A percentile compares a stretch with the other conserved stretches of the same genome.
phyloP scores from a whole-genome alignment of 2,797 vertebrate genomes.

The Pangasius macronema region DNA sequence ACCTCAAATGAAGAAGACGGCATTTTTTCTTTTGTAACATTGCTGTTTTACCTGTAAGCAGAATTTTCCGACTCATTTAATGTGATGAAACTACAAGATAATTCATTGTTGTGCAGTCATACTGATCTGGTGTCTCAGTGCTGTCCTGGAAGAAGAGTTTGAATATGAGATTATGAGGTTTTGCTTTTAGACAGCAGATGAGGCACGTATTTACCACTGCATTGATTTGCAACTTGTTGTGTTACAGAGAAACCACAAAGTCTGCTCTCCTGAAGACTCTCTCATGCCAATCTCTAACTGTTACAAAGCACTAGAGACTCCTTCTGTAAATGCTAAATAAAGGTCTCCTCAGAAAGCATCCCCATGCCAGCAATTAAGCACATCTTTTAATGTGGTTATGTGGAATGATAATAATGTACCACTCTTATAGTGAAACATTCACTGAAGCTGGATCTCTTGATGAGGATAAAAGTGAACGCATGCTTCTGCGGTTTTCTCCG shows the following conservation, averaged over 20 bases:
- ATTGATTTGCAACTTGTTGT: constrained; percentile 2
- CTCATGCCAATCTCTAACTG: not conserved
- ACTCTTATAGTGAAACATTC: not conserved
- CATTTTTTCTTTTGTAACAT: no score
- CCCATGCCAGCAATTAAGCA: not conserved
- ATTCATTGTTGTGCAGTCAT: not conserved
- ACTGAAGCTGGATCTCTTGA: not conserved
- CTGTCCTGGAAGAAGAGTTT: not conserved
- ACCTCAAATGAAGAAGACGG: not conserved
- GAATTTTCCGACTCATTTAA: not conserved
- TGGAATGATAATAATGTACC: not conserved
- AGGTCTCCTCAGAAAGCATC: not conserved
- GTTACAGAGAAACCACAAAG: constrained; percentile 16
- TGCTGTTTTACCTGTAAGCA: not conserved
- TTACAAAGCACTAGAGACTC: not conserved
- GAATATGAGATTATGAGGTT: not conserved
- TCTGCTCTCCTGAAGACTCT: not conserved
- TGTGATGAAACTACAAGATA: not conserved
- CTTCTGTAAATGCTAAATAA: not conserved
- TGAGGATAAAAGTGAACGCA: not conserved
- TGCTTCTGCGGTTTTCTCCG: not conserved
- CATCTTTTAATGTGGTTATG: not conserved
- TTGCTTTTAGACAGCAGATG: not conserved
- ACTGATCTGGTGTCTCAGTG: not conserved
- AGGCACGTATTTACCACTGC: not conserved